phyloP scores from a whole-genome alignment of 2,113 vertebrate genomes.

The Arothron firmamentum region DNA sequence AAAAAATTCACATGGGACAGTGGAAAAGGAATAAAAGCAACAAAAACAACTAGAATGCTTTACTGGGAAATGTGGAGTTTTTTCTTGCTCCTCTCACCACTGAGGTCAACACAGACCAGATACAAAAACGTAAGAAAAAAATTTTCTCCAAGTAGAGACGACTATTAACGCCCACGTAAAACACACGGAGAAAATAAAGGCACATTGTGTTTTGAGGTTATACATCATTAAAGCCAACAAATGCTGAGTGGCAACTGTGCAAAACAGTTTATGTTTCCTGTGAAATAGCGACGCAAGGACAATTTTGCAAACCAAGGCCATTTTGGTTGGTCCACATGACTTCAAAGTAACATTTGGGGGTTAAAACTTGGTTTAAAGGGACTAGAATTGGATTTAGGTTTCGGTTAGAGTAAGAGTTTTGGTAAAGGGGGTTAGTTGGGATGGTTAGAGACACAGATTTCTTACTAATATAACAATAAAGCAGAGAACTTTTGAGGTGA shows the following conservation, averaged over 20 bases:
- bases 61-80: slow-evolving; percentile 26
- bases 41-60: slow-evolving; percentile 20
- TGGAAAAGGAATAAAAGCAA: no score
- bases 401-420: no score
- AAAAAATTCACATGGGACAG: no score
- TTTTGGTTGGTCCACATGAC: no score
- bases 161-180: slow-evolving; percentile 47
- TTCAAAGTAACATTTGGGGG: no score
- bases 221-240: neutral
- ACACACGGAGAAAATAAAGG: slow-evolving; percentile 23
- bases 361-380: no score
- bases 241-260: neutral
- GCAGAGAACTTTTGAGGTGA: slow-evolving; percentile 34
- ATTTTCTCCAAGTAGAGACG: slow-evolving; percentile 30
- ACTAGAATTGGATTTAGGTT: no score
- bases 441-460: neutral
- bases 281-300: no score
- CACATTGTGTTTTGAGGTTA: slow-evolving; percentile 26
- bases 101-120: slow-evolving; percentile 43
- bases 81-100: slow-evolving; percentile 31
- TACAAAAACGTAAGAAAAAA: slow-evolving; percentile 10
- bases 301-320: neutral
- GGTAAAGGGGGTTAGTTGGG: no score
- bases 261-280: neutral
- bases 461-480: slow-evolving; percentile 40